Evolutionary conservation across 2,797 vertebrate species (phyloP).

Genomic region (Jordanella pulchra): DNA sequence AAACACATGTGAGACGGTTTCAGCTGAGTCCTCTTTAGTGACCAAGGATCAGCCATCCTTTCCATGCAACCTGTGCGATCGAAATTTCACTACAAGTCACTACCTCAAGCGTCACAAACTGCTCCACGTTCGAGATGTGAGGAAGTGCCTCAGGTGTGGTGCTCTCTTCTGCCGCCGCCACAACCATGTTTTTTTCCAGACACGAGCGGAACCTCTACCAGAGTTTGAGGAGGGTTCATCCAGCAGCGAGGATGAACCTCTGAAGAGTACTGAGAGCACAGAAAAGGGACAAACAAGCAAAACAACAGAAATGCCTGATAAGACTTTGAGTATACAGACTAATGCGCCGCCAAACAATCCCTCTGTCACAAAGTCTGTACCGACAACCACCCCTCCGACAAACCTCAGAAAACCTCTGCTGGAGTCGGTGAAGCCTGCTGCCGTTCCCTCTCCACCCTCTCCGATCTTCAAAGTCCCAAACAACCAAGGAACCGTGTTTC

Average conservation of each 20-base stretch:
- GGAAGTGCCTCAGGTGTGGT: slow-evolving; percentile 70
- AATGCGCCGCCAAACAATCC: not conserved
- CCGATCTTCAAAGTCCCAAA: not conserved
- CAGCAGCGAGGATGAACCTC: rapidly evolving
- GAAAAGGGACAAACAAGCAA: slow-evolving; percentile 3
- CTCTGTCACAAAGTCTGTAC: not conserved
- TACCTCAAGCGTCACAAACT: slow-evolving; percentile 75
- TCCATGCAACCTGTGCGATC: slow-evolving; percentile 71
- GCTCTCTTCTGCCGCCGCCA: slow-evolving; percentile 73
- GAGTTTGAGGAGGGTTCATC: slow-evolving; percentile 10
- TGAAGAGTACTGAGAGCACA: not conserved
- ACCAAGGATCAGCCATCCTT: slow-evolving; percentile 39
- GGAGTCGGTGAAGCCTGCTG: not conserved
- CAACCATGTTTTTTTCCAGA: slow-evolving; percentile 30
- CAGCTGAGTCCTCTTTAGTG: slow-evolving; percentile 28
- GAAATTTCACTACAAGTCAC: slow-evolving; percentile 60
- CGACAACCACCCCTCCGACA: not conserved
- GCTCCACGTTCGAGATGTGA: slow-evolving; percentile 71
- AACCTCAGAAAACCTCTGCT: not conserved
- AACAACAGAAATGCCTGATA: not conserved
- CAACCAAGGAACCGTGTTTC: not conserved
- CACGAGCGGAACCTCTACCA: rapidly evolving
- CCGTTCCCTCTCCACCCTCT: not conserved
- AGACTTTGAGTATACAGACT: not conserved
- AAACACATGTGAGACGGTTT: not conserved